phyloP scores from a whole-genome alignment of 2,113 vertebrate species.

The Mormoops blainvillei region DNA sequence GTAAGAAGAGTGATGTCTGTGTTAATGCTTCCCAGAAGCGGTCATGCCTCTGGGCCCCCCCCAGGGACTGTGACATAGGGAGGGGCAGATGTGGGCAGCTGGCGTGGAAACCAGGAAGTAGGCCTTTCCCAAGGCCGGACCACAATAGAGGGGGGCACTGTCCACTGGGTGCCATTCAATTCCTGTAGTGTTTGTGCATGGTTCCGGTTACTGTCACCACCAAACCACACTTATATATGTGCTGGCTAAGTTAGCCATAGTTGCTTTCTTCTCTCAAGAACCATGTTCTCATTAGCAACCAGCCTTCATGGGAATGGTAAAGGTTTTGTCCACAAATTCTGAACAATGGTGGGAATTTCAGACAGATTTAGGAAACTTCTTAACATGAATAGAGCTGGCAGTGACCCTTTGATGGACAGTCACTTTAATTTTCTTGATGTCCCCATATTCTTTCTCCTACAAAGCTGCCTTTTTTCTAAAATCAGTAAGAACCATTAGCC shows the following conservation, averaged over 20 bases:
- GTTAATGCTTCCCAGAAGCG: neutral
- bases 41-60: neutral
- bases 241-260: neutral
- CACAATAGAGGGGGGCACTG: neutral
- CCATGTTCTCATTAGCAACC: neutral
- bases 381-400: neutral
- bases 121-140: neutral
- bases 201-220: neutral
- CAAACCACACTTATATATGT: neutral
- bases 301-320: neutral
- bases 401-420: neutral
- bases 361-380: neutral
- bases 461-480: neutral
- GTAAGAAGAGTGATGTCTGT: neutral
- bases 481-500: neutral
- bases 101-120: neutral
- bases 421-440: neutral
- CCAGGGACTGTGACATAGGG: neutral
- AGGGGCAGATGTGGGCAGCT: neutral
- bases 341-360: neutral
- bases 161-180: accelerated
- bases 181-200: neutral
- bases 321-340: neutral
- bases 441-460: neutral
- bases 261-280: neutral